Evolutionary conservation across 1,140 invertebrate genomes (phyloP), one percentile per base, ranked within the genome.

Genomic region (Trachymyrmex septentrionalis): DNA sequence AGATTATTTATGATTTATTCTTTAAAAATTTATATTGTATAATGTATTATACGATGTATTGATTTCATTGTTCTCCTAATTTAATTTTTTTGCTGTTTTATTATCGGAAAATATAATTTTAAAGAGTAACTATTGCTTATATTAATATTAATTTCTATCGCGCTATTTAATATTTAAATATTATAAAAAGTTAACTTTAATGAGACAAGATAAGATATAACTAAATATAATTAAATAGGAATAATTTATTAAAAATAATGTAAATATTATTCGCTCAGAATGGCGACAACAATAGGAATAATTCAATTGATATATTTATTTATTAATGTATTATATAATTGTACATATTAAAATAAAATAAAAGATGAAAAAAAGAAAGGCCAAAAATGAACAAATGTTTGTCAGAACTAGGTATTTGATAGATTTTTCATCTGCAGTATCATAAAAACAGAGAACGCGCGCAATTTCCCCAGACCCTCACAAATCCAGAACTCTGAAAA

Each of bases 401-500:
- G 34, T 34, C 1, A 53, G 3, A 67, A 53, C 30, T 38, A 4
- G 14, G 2, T 14, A 14, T 55, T 81, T 81, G 16, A 81, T 24
- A 57, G 19, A 55, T 81, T 38, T 50, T 80, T 34, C 21, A 19
- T n/a, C 1, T 1, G 21, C 3, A 21, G 10, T 44, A 19, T 44
- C 5, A 30, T 72, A 72, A 81, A 81, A 81, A 72, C 19, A 38
- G 48, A 44, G 16, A 71, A 38, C 1, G 1, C 19, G 14, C 2
- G 5, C 2, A 30, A 61, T 63, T 84, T 75, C 55, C 34, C 55
- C 7, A 27, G 38, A 30, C 14, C n/a, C 55, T 84, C 69, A 61
- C 38, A 75, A 73, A 82, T 73, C 14, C 2, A 73, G 27, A 82
- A 84, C 19, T 73, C 7, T 55, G 30, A 38, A 71, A 50, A n/a